phyloP scores from a whole-genome alignment of 2,888 invertebrate genomes.

The Phorcus lineatus region DNA sequence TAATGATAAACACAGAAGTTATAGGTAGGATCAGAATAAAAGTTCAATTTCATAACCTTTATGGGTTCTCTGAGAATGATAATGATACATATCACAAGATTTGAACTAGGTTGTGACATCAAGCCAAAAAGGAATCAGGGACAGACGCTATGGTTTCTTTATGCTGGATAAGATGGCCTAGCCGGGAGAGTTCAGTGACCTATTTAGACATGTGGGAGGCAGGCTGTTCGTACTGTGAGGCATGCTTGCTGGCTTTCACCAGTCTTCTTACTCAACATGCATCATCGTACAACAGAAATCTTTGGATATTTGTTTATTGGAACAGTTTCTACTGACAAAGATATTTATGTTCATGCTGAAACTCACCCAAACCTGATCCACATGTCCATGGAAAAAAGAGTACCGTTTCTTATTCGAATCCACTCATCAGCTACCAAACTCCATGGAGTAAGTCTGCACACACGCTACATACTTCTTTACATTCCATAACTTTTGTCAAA shows the following conservation, averaged over 20 bases:
- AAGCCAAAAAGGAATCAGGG: too few relatives aligned
- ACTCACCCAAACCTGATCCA: background rate
- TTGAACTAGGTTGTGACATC: too few relatives aligned
- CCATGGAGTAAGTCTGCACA: constrained; percentile 41
- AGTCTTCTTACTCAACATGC: background rate
- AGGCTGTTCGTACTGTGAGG: background rate
- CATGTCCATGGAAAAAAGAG: background rate
- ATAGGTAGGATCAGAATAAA: too few relatives aligned
- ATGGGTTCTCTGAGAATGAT: too few relatives aligned
- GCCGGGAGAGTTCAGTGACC: constrained; percentile 10
- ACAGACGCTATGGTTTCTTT: too few relatives aligned
- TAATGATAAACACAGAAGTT: too few relatives aligned
- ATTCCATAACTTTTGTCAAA: constrained; percentile 89
- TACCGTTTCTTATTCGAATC: background rate
- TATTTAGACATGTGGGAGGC: constrained; percentile 7
- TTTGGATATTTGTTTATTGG: too few relatives aligned
- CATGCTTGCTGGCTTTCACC: background rate
- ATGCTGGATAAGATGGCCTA: background rate
- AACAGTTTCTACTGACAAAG: too few relatives aligned
- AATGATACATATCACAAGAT: too few relatives aligned
- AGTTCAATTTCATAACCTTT: too few relatives aligned
- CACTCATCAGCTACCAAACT: background rate
- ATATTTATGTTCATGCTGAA: background rate
- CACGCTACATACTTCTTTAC: constrained; percentile 89
- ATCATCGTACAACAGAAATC: too few relatives aligned